These are phyloP conservation scores for Tenebrosternarchus preto DNA, from an alignment of 2,113 vertebrate species.

Conservation along the genomic window DNA sequence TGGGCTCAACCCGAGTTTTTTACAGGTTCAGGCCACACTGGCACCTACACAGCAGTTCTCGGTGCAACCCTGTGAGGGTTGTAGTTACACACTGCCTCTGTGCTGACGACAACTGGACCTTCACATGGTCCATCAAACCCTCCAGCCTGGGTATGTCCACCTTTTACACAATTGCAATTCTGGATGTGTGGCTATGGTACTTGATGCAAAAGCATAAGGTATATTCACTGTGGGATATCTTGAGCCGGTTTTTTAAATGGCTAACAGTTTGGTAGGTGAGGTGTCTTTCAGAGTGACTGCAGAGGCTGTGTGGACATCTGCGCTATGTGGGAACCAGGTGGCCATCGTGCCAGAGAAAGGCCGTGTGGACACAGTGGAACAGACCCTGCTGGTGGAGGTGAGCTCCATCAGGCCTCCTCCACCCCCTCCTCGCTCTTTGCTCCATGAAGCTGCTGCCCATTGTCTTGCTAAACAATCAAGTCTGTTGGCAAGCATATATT, in stretches of 20 bases:
- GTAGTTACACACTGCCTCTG: conserved; percentile 73
- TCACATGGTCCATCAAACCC: conserved; percentile 72
- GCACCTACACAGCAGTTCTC: conserved; percentile 69
- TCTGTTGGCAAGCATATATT: no score
- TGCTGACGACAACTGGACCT: conserved; percentile 69
- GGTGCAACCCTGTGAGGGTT: conserved; percentile 60
- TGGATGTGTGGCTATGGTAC: no score
- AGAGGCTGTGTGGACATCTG: conserved; percentile 61
- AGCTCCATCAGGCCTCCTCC: conserved; percentile 36
- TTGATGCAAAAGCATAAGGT: no score
- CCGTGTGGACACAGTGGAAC: conserved; percentile 72
- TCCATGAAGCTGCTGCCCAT: no score
- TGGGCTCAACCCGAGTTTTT: no score
- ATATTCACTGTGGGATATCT: no score
- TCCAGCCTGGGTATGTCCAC: conserved; percentile 68
- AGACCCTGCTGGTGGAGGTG: conserved; percentile 78
- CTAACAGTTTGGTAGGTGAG: conserved; percentile 64
- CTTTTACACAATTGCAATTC: no score
- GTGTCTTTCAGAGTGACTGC: conserved; percentile 75
- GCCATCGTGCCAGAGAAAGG: conserved; percentile 68
- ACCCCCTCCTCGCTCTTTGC: neutral
- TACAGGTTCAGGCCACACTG: conserved; percentile 72
- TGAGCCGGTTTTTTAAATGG: no score
- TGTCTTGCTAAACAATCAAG: no score
- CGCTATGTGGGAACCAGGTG: conserved; percentile 66